Evolutionary conservation across 2,888 invertebrate species (phyloP).

Genomic region (Melinopterus prodromus): DNA sequence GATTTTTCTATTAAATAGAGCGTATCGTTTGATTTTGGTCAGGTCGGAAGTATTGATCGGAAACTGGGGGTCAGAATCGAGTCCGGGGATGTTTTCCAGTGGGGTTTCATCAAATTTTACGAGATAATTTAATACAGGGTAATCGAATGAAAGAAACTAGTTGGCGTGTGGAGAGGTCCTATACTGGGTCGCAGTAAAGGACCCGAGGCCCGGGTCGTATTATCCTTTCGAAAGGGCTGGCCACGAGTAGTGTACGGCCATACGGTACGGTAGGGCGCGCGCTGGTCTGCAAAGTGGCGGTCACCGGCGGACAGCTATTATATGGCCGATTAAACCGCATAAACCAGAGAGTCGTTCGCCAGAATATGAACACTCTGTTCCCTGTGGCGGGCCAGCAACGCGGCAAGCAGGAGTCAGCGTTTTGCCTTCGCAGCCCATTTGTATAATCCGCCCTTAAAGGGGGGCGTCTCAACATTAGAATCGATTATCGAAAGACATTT

Average conservation of each 20-base stretch:
- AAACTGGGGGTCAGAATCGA: background rate
- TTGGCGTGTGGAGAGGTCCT: constrained; percentile 13
- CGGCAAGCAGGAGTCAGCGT: constrained; percentile 47
- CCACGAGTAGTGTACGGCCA: constrained; percentile 19
- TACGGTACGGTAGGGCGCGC: constrained; percentile 33
- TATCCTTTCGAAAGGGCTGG: constrained; percentile 14
- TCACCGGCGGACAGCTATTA: constrained; percentile 55
- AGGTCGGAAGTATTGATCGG: background rate
- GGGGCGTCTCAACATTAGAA: background rate
- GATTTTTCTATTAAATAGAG: too few species aligned
- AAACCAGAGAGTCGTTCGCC: constrained; percentile 52
- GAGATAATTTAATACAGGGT: constrained; percentile 34
- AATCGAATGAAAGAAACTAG: constrained; percentile 34
- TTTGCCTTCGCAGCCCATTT: constrained; percentile 48
- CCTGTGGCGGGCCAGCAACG: constrained; percentile 30
- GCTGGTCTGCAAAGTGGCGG: constrained; percentile 43
- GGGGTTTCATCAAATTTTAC: constrained; percentile 27
- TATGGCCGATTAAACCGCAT: constrained; percentile 58
- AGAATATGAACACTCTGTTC: constrained; percentile 52
- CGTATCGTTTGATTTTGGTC: too few species aligned
- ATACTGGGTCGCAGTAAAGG: constrained; percentile 32
- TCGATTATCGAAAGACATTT: constrained; percentile 4
- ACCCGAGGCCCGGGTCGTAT: constrained; percentile 24
- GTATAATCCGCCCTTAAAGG: constrained; percentile 43
- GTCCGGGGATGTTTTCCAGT: background rate